Evolutionary conservation across 2,797 vertebrate genomes (phyloP).

Genomic region (Brachyrhaphis roseni): DNA sequence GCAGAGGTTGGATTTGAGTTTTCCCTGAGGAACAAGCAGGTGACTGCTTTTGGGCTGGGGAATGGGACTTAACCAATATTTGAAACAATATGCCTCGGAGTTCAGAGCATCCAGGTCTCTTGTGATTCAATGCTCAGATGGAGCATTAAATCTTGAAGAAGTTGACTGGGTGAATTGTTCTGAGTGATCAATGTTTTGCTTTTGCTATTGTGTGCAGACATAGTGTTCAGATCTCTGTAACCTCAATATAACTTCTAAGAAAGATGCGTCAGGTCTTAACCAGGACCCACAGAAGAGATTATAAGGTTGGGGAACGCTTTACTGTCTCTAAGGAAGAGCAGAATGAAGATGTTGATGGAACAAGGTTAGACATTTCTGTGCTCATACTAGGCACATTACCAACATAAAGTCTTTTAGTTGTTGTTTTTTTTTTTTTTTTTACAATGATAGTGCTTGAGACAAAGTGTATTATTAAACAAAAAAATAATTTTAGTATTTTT

Average conservation of each 20-base stretch:
- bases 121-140: not conserved
- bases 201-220: not conserved
- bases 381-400: not conserved
- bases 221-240: not conserved
- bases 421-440: not conserved
- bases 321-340: not conserved
- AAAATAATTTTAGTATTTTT: not conserved
- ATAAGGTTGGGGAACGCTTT: not conserved
- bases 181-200: not conserved
- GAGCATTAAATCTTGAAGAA: not conserved
- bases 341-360: not conserved
- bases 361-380: not conserved
- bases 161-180: not conserved
- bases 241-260: not conserved
- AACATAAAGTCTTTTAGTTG: not conserved
- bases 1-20: not conserved
- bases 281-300: not conserved
- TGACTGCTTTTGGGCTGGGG: not conserved
- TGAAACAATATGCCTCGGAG: not conserved
- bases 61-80: not conserved
- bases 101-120: not conserved
- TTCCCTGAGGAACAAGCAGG: not conserved
- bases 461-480: not conserved
- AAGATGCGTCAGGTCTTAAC: not conserved
- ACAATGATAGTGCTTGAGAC: not conserved